phyloP scores from a whole-genome alignment of 2,113 vertebrate species.

The Perccottus glenii region DNA sequence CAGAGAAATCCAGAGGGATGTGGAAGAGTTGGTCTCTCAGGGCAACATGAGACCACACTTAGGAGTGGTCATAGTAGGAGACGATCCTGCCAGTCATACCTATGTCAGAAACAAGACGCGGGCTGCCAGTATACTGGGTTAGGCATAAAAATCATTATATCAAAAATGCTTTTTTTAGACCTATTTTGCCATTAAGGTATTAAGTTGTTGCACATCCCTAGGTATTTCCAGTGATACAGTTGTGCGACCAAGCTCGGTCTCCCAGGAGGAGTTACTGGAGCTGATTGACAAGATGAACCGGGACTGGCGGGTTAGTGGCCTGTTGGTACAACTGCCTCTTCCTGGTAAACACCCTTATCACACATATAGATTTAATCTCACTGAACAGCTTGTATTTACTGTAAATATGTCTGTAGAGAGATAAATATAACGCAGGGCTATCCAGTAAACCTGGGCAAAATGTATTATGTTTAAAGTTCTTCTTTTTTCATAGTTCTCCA shows the following conservation, averaged over 20 bases:
- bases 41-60: constrained; percentile 91
- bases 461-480: no score
- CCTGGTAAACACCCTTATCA: constrained; percentile 58
- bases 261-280: constrained; percentile 89
- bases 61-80: constrained; percentile 88
- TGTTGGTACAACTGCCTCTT: constrained; percentile 91
- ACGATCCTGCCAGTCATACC: constrained; percentile 87
- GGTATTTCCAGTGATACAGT: constrained; percentile 87
- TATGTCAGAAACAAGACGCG: constrained; percentile 92
- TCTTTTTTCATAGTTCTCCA: no score
- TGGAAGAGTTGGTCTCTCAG: constrained; percentile 83
- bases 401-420: not conserved
- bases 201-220: constrained; percentile 25
- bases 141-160: constrained; percentile 43
- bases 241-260: constrained; percentile 83
- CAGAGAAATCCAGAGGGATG: constrained; percentile 86
- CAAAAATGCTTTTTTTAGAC: no score
- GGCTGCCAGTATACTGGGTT: constrained; percentile 87
- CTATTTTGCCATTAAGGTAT: not conserved
- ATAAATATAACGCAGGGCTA: no score
- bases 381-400: not conserved
- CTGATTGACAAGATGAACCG: constrained; percentile 85
- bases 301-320: constrained; percentile 87
- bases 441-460: no score
- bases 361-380: constrained; percentile 4